Percentiles rank a stretch among this genome's conserved stretches.
These are phyloP conservation scores for Microcebus jonahi DNA, from an alignment of 2,113 vertebrate species.

Conservation along the genomic window DNA sequence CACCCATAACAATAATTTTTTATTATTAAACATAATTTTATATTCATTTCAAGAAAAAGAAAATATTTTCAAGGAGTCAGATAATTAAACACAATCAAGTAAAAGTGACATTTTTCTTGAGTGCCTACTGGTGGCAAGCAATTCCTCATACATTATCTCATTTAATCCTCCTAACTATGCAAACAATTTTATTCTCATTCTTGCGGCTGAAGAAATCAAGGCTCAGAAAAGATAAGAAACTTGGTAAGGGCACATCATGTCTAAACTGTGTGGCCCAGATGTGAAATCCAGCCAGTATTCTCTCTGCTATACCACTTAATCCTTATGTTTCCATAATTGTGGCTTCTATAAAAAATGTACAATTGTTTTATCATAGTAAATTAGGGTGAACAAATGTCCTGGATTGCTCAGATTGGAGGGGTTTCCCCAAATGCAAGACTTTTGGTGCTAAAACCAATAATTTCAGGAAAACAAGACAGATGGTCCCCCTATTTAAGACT, in stretches of 20 bases:
- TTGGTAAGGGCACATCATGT: not conserved
- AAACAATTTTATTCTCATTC: slow-evolving; percentile 28
- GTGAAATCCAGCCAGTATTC: not conserved
- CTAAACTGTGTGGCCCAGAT: not conserved
- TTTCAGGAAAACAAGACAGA: not conserved
- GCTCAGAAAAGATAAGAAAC: not conserved
- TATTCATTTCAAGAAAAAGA: slow-evolving; percentile 7
- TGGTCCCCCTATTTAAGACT: not conserved
- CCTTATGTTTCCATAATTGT: not conserved
- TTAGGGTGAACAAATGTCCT: not conserved
- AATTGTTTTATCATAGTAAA: not conserved
- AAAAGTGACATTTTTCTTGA: not conserved
- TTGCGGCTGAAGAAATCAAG: not conserved
- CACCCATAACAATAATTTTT: not conserved
- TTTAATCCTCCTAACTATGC: not conserved
- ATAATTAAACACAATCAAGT: not conserved
- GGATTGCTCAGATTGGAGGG: not conserved
- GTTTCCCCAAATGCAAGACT: not conserved
- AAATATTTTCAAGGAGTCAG: slow-evolving; percentile 12
- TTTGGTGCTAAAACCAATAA: not conserved
- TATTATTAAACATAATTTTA: not conserved
- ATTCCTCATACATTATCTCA: not conserved
- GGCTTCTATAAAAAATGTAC: not conserved
- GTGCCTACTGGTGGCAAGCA: not conserved
- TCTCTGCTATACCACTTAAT: not conserved